Conservation (phyloP, 2,797 vertebrate genomes). For the Scolopax bukidnonensis region DNA sequence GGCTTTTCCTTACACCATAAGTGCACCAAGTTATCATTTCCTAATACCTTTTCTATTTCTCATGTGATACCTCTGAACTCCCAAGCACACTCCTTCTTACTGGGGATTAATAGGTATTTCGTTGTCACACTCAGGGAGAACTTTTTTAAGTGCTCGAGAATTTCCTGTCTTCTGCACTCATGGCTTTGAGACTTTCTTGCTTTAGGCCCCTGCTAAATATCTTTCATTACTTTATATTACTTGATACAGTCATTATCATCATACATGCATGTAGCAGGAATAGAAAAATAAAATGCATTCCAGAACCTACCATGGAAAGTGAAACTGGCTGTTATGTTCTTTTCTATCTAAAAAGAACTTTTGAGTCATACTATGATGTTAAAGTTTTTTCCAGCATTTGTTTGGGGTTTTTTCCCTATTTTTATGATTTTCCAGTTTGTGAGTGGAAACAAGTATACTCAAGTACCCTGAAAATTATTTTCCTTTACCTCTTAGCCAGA, state of each 20-base stretch:
- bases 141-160: not conserved
- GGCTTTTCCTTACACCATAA: not conserved
- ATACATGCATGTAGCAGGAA: not conserved
- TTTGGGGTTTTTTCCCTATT: not conserved
- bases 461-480: not conserved
- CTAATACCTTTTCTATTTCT: not conserved
- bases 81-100: not conserved
- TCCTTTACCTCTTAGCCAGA: not conserved
- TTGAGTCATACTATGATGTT: not conserved
- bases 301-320: not conserved
- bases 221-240: not conserved
- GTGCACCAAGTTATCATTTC: not conserved
- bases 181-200: not conserved
- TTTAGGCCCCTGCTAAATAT: not conserved
- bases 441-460: not conserved
- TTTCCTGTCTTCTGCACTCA: not conserved
- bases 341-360: not conserved
- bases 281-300: not conserved
- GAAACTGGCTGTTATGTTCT: not conserved
- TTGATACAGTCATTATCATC: not conserved
- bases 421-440: not conserved
- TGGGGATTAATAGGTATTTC: not conserved
- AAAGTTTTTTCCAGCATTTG: not conserved
- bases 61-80: not conserved
- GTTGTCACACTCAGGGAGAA: not conserved